These are phyloP conservation scores for Enteromius afrohamiltoni DNA, from an alignment of 2,797 vertebrate genomes.

Conservation along the genomic window DNA sequence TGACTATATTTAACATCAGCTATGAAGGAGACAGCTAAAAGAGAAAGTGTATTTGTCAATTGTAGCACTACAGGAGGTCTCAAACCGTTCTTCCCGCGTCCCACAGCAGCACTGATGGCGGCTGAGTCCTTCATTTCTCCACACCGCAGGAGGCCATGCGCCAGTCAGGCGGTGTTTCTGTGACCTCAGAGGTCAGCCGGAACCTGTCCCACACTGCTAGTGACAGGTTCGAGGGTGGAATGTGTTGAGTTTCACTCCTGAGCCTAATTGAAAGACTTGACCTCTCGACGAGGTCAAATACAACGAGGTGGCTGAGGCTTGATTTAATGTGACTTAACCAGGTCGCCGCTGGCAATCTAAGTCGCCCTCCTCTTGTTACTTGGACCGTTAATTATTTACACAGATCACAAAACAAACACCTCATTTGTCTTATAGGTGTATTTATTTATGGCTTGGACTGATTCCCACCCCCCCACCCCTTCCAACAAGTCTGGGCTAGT, in stretches of 20 bases:
- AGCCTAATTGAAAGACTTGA: slow-evolving; percentile 56
- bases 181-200: slow-evolving; percentile 62
- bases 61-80: slow-evolving; percentile 10
- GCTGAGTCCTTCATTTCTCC: slow-evolving; percentile 14
- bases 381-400: slow-evolving; percentile 35
- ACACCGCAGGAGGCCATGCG: slow-evolving; percentile 35
- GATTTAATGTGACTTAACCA: slow-evolving; percentile 43
- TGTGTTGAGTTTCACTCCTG: slow-evolving; percentile 64
- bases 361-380: slow-evolving; percentile 18
- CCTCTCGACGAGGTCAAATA: slow-evolving; percentile 44
- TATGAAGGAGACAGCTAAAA: slow-evolving; percentile 27
- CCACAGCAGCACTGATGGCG: background rate
- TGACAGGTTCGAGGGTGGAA: slow-evolving; percentile 52
- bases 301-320: slow-evolving; percentile 39
- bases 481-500: background rate
- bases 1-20: slow-evolving; percentile 37
- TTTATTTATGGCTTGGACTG: slow-evolving; percentile 32
- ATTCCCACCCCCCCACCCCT: background rate
- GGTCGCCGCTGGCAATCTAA: slow-evolving; percentile 25
- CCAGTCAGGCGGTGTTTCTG: slow-evolving; percentile 30
- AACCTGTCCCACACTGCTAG: slow-evolving; percentile 19
- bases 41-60: slow-evolving; percentile 11
- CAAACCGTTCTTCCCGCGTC: background rate
- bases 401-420: slow-evolving; percentile 44
- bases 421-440: slow-evolving; percentile 44